Conservation (phyloP, 2,888 invertebrate genomes). For the Euclidia mi region DNA sequence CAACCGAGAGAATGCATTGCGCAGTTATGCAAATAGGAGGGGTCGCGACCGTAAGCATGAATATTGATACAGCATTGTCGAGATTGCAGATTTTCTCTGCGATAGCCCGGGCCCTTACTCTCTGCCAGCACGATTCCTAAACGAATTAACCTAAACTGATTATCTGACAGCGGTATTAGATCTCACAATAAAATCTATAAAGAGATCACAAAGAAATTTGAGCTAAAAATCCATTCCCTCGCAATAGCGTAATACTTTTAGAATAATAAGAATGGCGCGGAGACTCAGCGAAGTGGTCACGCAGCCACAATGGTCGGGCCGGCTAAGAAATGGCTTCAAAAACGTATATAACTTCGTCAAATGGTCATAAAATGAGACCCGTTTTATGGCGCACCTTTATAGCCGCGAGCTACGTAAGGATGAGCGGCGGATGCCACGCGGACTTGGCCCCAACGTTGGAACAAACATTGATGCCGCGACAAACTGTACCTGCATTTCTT, state of each 20-base stretch:
- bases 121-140: slow-evolving; percentile 81
- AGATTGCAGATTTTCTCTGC: slow-evolving; percentile 82
- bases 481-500: slow-evolving; percentile 46
- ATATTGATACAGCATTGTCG: slow-evolving; percentile 89
- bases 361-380: slow-evolving; percentile 87
- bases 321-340: slow-evolving; percentile 85
- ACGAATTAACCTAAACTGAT: slow-evolving; percentile 81
- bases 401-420: slow-evolving; percentile 82
- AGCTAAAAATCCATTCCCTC: slow-evolving; percentile 62
- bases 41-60: slow-evolving; percentile 89
- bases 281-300: slow-evolving; percentile 73
- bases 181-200: slow-evolving; percentile 58
- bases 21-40: slow-evolving; percentile 87
- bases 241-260: slow-evolving; percentile 69
- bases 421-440: slow-evolving; percentile 75
- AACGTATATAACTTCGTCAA: slow-evolving; percentile 88
- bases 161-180: slow-evolving; percentile 72
- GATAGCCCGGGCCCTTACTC: slow-evolving; percentile 82
- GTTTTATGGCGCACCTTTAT: slow-evolving; percentile 88
- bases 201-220: slow-evolving; percentile 57
- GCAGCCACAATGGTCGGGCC: slow-evolving; percentile 80
- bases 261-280: slow-evolving; percentile 74
- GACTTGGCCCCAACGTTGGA: slow-evolving; percentile 61
- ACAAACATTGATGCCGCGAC: slow-evolving; percentile 55
- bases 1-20: slow-evolving; percentile 84